Evolutionary conservation across 2,888 invertebrate genomes (phyloP), one percentile per base, ranked within the genome.

Genomic region (Clanis bilineata): DNA sequence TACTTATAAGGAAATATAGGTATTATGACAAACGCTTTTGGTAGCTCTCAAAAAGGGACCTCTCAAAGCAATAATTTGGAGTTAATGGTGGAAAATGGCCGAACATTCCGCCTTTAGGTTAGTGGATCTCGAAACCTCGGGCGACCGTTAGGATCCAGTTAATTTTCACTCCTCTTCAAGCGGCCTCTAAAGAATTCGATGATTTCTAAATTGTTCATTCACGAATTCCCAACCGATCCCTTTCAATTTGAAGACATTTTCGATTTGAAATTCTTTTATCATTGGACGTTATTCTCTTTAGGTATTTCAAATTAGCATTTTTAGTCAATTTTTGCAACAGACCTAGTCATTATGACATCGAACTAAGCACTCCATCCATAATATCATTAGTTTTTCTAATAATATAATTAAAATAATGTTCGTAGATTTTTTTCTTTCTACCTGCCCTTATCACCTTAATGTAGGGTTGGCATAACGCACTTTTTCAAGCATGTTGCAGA

Each of bases 151-250:
- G 60, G 68, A 66, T 62, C 65, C 66, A 62, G 73, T 74, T 77
- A 73, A 79, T 77, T 74, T 72, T 67, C 68, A 62, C 64, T 68
- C 61, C 62, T 58, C 55, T 63, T 61, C 64, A 59, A 71, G 67
- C 68, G 62, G 64, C 65, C 64, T 66, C 66, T 59, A 63, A 74
- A 74, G 64, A 72, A 71, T 71, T 69, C 63, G 21, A 47, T 55
- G 36, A 65, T 68, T 70, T 63, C 64, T 57, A 73, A 81, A 76
- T 75, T 73, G 71, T 73, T 75, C 73, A 71, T 71, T 74, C 69
- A 60, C 65, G 59, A 74, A 72, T 72, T 72, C 66, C 62, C 51
- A 64, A 64, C 65, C 70, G 57, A 59, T 70, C 61, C 61, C 57
- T 69, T 74, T 73, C 72, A 74, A 77, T 75, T 69, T 69, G 61